Base-by-base conservation (phyloP, 1,140 invertebrate genomes). In the Aphaenogaster rudis region DNA sequence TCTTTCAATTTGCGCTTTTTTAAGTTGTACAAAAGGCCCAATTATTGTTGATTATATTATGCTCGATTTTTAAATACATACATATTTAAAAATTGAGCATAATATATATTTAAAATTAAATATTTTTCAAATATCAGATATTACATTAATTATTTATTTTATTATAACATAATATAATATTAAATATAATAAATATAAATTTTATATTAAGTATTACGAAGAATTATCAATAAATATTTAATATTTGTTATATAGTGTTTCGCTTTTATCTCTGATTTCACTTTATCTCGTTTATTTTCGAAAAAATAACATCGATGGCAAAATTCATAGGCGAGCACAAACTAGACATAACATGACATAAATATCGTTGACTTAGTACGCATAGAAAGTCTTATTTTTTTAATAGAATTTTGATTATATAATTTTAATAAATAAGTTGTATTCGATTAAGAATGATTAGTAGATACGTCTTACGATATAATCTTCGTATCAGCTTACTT, bases 181-280 rank as follows among this genome's bases (percentile, higher is more conserved):
- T n/a, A 50, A 79, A 79, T 3, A 45, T 3, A 45, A 28, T 28
- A 28, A 28, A 28, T 4, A 45, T 50, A 48, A 78, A 69, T 69
- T 66, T 21, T 21, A 13, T 2, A 81, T 50, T 15, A 13, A 1
- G 28, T 17, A 42, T 28, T 52, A 9, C 15, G 17, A 48, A 67
- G 21, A 39, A 39, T 39, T 64, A 48, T 36, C 61, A 28, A 9
- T 15, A 45, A 42, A 1, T 57, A 81, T 45, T 54, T 59, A 54
- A 81, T 45, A 72, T 57, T 81, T 81, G 36, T 78, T 28, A 28
- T 28, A 28, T 13, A 42, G 36, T 11, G 3, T 13, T 48, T 42
- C 8, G 33, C n/a, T 17, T 50, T 84, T 50, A 84, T 76, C 69
- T 84, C n/a, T 50, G 11, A 76, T 74, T 71, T 59, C 17, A 59